Conservation (phyloP, 2,113 vertebrate species). For the Petrocephalus microphthalmus region DNA sequence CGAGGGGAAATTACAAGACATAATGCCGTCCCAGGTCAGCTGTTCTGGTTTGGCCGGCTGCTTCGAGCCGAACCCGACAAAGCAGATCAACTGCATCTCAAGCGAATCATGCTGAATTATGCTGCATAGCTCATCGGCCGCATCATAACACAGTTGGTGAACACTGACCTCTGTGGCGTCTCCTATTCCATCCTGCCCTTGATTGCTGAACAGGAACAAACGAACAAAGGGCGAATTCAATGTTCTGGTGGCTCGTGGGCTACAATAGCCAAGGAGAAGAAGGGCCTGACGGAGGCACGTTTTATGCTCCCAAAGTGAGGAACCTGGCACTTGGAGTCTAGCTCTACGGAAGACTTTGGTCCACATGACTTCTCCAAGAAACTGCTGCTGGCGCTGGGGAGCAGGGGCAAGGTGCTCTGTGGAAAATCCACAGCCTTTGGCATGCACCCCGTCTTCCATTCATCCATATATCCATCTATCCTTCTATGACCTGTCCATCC, state of each 20-base stretch:
- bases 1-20: neutral
- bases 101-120: neutral
- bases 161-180: neutral
- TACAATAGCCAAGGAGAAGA: neutral
- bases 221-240: slow-evolving; percentile 4
- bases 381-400: neutral
- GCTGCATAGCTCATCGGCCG: neutral
- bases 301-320: neutral
- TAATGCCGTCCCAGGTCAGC: neutral
- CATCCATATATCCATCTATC: neutral
- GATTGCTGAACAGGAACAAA: neutral
- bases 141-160: neutral
- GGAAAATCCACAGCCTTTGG: neutral
- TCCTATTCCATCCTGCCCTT: neutral
- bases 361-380: neutral
- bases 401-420: neutral
- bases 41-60: neutral
- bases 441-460: neutral
- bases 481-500: neutral
- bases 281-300: neutral
- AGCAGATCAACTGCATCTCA: neutral
- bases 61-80: neutral
- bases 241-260: neutral
- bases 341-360: neutral
- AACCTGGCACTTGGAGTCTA: neutral